A percentile compares a stretch with the other conserved stretches of the same genome.
Evolutionary conservation across 1,140 invertebrate species (phyloP).

Genomic region (Andrena cerasifolii): DNA sequence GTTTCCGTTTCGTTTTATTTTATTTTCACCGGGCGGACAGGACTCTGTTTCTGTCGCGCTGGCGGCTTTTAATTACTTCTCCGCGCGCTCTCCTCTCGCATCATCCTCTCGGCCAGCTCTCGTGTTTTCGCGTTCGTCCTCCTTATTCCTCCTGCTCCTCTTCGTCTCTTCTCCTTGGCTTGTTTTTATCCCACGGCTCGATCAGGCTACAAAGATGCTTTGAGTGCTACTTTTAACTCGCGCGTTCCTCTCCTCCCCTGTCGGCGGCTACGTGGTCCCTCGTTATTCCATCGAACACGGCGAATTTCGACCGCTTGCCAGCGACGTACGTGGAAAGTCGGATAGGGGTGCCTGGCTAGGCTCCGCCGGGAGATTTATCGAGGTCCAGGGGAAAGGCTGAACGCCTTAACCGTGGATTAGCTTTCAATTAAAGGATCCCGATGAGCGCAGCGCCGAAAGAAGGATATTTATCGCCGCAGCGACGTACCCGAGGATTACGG

Average conservation of each 20-base stretch:
- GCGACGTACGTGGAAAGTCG: conserved; percentile 31
- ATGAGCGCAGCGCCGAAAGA: conserved; percentile 61
- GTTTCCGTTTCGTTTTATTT: conserved; percentile 67
- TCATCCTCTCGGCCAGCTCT: conserved; percentile 31
- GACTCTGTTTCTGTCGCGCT: conserved; percentile 61
- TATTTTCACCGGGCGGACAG: conserved; percentile 64
- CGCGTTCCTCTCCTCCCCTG: background rate
- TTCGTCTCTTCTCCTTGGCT: conserved; percentile 21
- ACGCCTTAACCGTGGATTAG: conserved; percentile 76
- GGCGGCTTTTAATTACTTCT: conserved; percentile 71
- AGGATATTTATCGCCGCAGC: conserved; percentile 72
- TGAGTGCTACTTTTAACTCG: conserved; percentile 19
- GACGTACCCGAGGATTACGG: conserved; percentile 57
- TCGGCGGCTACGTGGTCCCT: background rate
- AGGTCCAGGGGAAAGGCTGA: conserved; percentile 36
- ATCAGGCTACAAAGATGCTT: conserved; percentile 9
- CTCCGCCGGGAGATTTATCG: conserved; percentile 67
- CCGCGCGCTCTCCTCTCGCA: conserved; percentile 41
- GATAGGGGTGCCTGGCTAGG: conserved; percentile 43
- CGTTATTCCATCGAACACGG: conserved; percentile 16
- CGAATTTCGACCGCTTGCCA: background rate
- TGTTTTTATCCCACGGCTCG: conserved; percentile 8
- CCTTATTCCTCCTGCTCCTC: conserved; percentile 13
- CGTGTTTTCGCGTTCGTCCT: conserved; percentile 12
- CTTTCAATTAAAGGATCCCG: conserved; percentile 76